phyloP scores from a whole-genome alignment of 2,888 invertebrate genomes.

The Psylliodes chrysocephalus region DNA sequence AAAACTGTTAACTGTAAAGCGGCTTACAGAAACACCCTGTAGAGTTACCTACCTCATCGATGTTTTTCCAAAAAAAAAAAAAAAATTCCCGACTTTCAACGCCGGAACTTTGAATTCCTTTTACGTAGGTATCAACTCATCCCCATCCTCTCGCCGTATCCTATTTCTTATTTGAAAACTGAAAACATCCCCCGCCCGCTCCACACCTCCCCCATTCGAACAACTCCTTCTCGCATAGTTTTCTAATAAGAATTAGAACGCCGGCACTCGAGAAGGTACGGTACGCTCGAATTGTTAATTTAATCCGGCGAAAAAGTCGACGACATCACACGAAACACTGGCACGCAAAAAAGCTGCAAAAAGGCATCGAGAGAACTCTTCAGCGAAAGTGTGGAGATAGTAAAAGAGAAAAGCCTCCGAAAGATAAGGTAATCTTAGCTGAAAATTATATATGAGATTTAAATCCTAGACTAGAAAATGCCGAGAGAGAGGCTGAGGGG shows the following conservation, averaged over 20 bases:
- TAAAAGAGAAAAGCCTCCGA: constrained; percentile 37
- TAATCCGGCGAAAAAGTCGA: constrained; percentile 15
- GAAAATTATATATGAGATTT: constrained; percentile 45
- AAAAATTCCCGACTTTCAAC: too few relatives aligned
- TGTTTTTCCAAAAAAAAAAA: too few relatives aligned
- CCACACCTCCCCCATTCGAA: too few relatives aligned
- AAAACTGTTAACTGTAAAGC: too few relatives aligned
- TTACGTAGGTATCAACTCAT: too few relatives aligned
- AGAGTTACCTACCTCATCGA: too few relatives aligned
- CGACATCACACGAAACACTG: constrained; percentile 16
- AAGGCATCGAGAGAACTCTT: constrained; percentile 23
- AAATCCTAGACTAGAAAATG: constrained; percentile 47
- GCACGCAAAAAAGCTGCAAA: constrained; percentile 6
- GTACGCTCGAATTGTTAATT: constrained; percentile 25
- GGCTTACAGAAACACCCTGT: too few relatives aligned
- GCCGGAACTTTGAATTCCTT: constrained; percentile 8
- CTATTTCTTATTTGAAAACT: constrained; percentile 27
- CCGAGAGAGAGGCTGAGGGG: constrained; percentile 28
- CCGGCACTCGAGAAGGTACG: constrained; percentile 25
- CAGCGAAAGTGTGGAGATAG: constrained; percentile 40
- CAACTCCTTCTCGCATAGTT: constrained; percentile 30
- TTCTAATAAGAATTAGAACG: constrained; percentile 28
- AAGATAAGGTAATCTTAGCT: constrained; percentile 43
- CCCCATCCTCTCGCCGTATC: constrained; percentile 15
- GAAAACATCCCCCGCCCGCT: too few relatives aligned